These are phyloP conservation scores for Sepiola atlantica DNA, from an alignment of 2,888 invertebrate genomes.

Conservation along the genomic window DNA sequence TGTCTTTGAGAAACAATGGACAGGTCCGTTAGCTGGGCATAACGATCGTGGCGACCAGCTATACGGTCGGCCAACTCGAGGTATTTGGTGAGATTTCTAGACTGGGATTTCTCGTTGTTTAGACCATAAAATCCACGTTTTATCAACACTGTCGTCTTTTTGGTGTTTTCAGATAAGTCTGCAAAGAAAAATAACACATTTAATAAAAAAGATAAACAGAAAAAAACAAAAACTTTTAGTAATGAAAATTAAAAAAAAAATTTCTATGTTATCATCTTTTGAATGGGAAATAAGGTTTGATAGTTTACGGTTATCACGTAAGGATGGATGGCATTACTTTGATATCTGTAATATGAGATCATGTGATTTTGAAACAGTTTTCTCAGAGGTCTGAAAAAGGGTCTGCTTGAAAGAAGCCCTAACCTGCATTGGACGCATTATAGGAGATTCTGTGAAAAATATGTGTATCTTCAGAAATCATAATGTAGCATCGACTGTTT, in stretches of 20 bases:
- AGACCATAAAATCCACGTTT: slow-evolving; percentile 66
- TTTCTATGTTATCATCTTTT: no score
- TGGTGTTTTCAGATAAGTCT: slow-evolving; percentile 19
- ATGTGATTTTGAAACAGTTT: not conserved
- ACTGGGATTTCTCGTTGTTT: slow-evolving; percentile 56
- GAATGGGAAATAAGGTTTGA: no score
- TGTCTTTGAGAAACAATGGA: slow-evolving; percentile 43
- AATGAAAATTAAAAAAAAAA: no score
- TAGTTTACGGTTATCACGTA: no score
- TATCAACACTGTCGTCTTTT: slow-evolving; percentile 57
- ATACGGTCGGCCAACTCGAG: slow-evolving; percentile 62
- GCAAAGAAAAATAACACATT: not conserved
- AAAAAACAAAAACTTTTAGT: not conserved
- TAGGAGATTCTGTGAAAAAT: no score
- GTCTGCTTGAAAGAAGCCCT: slow-evolving; percentile 1
- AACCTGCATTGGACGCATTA: no score
- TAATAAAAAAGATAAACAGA: not conserved
- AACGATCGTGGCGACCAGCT: slow-evolving; percentile 55
- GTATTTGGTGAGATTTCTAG: slow-evolving; percentile 62
- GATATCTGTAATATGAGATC: not conserved
- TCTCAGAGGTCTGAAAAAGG: slow-evolving; percentile 35
- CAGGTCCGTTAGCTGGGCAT: slow-evolving; percentile 51
- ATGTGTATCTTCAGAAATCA: no score
- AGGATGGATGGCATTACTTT: no score
- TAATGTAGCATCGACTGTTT: no score